A percentile compares a stretch with the other conserved stretches of the same genome.
These are phyloP conservation scores for Andricus quercusramuli DNA, from an alignment of 2,888 invertebrate genomes.

Conservation along the genomic window DNA sequence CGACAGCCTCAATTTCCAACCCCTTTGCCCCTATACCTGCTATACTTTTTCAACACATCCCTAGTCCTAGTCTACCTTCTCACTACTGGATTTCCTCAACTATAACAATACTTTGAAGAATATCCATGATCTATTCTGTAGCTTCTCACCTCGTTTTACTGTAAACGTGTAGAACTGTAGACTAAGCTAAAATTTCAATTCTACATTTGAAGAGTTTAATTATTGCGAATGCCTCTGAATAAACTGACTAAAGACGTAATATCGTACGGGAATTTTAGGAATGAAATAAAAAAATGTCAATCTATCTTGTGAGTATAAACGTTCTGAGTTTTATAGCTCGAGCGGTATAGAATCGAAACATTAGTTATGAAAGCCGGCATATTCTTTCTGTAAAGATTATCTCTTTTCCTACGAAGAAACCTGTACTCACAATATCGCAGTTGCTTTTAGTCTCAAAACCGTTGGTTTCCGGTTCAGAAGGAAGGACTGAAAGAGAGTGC, in stretches of 20 bases:
- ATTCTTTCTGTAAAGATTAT: neutral
- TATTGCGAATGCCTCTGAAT: too few relatives aligned
- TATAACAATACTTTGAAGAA: too few relatives aligned
- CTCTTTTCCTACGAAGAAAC: neutral
- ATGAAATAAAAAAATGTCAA: too few relatives aligned
- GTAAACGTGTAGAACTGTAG: too few relatives aligned
- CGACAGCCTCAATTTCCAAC: conserved; percentile 34
- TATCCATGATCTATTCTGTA: too few relatives aligned
- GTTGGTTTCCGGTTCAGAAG: neutral
- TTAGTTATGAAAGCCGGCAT: neutral
- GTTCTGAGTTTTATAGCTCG: too few relatives aligned
- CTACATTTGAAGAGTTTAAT: too few relatives aligned
- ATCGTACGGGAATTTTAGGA: too few relatives aligned
- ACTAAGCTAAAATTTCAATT: too few relatives aligned
- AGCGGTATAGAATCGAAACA: neutral
- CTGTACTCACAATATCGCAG: neutral
- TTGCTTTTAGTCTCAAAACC: neutral
- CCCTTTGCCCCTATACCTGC: conserved; percentile 25
- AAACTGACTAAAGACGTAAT: too few relatives aligned
- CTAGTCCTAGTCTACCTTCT: conserved; percentile 7
- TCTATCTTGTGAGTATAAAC: too few relatives aligned
- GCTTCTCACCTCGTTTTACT: too few relatives aligned
- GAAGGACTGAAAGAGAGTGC: conserved; percentile 5
- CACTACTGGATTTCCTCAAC: neutral
- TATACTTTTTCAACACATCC: conserved; percentile 27